Conservation (phyloP, 2,113 vertebrate genomes). For the Corythornis vintsioides region DNA sequence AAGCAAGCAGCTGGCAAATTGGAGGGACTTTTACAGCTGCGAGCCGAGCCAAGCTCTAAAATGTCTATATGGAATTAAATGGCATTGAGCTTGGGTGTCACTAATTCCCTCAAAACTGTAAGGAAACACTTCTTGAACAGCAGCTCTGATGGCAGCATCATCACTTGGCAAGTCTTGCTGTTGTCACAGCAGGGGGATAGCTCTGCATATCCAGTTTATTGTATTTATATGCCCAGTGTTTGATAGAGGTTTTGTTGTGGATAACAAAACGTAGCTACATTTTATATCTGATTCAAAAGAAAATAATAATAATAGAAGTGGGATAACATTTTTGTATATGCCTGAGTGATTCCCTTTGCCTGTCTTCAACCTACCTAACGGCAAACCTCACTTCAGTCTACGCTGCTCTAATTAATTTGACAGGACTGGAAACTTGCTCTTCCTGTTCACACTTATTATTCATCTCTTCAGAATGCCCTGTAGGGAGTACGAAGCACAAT, state of each 20-base stretch:
- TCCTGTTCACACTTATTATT: slow-evolving; percentile 75
- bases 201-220: not conserved
- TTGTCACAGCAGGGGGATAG: not conserved
- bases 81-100: slow-evolving; percentile 2
- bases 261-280: not conserved
- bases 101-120: slow-evolving; percentile 28
- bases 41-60: slow-evolving; percentile 12
- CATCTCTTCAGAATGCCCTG: slow-evolving; percentile 72
- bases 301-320: not conserved
- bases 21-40: slow-evolving; percentile 5
- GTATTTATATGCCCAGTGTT: not conserved
- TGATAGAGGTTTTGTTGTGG: not conserved
- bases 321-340: slow-evolving; percentile 28
- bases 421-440: slow-evolving; percentile 75
- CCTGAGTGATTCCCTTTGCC: slow-evolving; percentile 59
- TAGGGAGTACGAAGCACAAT: slow-evolving; percentile 51
- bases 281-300: slow-evolving; percentile 9
- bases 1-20: slow-evolving; percentile 17
- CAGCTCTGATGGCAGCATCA: not conserved
- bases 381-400: slow-evolving; percentile 68
- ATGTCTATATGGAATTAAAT: not conserved
- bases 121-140: not conserved
- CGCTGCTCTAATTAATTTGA: slow-evolving; percentile 75
- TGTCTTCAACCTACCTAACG: slow-evolving; percentile 63
- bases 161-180: not conserved